Evolutionary conservation across 2,113 vertebrate species (phyloP).

Genomic region (Gracilinanus agilis): DNA sequence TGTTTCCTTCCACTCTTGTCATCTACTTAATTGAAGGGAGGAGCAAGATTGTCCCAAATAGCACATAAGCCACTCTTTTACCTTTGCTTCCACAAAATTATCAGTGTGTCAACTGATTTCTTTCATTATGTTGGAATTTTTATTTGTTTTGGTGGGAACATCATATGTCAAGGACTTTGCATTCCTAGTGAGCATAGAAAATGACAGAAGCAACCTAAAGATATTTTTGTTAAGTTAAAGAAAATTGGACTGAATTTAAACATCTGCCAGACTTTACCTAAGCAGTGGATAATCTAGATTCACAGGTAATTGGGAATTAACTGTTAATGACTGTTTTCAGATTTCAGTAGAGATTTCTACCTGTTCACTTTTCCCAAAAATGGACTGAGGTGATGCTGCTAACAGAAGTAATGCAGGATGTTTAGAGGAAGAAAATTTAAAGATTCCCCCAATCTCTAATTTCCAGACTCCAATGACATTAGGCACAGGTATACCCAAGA

Average conservation of each 20-base stretch:
- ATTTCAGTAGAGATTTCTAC: conserved; percentile 35
- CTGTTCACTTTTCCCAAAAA: neutral
- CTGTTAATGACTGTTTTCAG: neutral
- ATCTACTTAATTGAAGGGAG: neutral
- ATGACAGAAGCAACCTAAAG: neutral
- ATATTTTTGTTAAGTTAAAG: neutral
- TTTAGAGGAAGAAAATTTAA: neutral
- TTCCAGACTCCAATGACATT: neutral
- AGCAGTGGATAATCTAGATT: conserved; percentile 16
- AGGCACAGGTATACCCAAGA: neutral
- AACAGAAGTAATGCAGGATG: neutral
- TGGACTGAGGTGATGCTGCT: neutral
- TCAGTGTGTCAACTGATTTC: neutral
- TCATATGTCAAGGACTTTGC: neutral
- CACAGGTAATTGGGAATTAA: neutral
- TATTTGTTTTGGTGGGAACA: neutral
- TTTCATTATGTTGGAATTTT: neutral
- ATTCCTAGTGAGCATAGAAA: neutral
- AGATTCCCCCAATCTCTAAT: neutral
- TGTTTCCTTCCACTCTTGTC: neutral
- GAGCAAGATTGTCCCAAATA: neutral
- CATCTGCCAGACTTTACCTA: conserved; percentile 5
- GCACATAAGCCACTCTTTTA: neutral
- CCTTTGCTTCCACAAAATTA: neutral
- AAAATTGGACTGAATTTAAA: conserved; percentile 26